phyloP scores from a whole-genome alignment of 2,113 vertebrate genomes.

The Porphyrio hochstetteri region DNA sequence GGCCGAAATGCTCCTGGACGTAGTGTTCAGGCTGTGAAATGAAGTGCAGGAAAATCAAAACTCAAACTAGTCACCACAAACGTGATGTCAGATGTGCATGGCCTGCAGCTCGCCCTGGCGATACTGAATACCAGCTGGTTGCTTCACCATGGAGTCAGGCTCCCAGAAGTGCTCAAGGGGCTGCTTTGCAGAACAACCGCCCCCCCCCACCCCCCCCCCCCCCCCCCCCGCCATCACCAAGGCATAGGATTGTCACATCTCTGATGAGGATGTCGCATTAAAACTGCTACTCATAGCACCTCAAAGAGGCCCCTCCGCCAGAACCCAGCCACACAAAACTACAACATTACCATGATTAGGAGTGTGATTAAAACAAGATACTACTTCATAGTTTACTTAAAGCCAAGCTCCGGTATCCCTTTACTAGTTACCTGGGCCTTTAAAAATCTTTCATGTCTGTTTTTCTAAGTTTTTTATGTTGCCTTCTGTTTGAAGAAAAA shows the following conservation, averaged over 20 bases:
- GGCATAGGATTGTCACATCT: not conserved
- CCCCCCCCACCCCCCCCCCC: no score
- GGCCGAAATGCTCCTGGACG: not conserved
- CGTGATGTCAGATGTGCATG: fast-evolving
- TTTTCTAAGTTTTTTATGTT: slow-evolving; percentile 8
- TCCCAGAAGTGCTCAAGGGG: not conserved
- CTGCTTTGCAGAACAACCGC: not conserved
- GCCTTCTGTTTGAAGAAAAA: not conserved
- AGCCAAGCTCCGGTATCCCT: not conserved
- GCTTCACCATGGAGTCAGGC: not conserved
- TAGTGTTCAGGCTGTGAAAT: not conserved
- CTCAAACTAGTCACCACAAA: not conserved
- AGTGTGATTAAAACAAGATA: not conserved
- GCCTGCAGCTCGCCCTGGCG: no score
- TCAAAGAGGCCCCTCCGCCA: no score
- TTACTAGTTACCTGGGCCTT: not conserved
- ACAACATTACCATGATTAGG: not conserved
- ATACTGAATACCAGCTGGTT: not conserved
- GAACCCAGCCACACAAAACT: no score
- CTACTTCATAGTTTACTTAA: not conserved
- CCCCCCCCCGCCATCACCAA: not conserved
- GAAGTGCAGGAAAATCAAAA: not conserved
- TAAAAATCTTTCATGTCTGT: not conserved
- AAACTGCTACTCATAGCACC: not conserved
- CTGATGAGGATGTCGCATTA: not conserved